These are phyloP conservation scores for Heteromyza rotundicornis DNA, from an alignment of 2,888 invertebrate genomes.

Conservation along the genomic window DNA sequence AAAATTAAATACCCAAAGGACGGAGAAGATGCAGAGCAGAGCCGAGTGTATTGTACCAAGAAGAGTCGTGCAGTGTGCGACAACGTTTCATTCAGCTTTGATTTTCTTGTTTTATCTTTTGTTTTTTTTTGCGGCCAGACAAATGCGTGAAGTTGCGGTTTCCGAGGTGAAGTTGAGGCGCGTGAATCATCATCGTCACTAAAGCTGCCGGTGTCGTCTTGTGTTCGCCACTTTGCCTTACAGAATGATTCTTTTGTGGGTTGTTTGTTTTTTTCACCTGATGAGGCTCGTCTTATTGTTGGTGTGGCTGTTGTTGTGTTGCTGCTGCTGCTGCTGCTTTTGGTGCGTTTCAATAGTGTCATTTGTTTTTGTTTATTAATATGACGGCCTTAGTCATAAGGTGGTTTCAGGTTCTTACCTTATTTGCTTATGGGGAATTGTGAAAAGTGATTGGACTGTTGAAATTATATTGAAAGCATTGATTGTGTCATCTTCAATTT, in stretches of 20 bases:
- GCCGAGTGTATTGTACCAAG: no score
- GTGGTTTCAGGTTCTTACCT: neutral
- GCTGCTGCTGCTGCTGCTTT: conserved; percentile 4
- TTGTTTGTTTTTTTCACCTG: neutral
- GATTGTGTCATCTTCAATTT: no score
- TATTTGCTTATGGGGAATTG: neutral
- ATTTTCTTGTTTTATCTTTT: no score
- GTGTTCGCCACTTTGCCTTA: neutral
- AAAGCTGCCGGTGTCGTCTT: no score
- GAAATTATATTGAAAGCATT: neutral
- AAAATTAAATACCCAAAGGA: no score
- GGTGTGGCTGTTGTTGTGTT: conserved; percentile 21
- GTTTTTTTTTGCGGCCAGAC: neutral
- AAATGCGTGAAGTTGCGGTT: neutral
- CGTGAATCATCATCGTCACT: neutral
- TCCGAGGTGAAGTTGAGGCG: neutral
- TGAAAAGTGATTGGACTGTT: conserved; percentile 2
- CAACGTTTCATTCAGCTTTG: no score
- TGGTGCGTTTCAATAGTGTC: conserved; percentile 11
- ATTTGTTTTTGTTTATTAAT: conserved; percentile 12
- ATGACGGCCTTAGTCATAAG: conserved; percentile 11
- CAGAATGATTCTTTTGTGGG: neutral
- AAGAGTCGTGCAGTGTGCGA: no score
- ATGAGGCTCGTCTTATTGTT: neutral
- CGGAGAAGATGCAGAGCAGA: no score